Conservation (phyloP, 2,113 vertebrate species). For the Grammomys surdaster region DNA sequence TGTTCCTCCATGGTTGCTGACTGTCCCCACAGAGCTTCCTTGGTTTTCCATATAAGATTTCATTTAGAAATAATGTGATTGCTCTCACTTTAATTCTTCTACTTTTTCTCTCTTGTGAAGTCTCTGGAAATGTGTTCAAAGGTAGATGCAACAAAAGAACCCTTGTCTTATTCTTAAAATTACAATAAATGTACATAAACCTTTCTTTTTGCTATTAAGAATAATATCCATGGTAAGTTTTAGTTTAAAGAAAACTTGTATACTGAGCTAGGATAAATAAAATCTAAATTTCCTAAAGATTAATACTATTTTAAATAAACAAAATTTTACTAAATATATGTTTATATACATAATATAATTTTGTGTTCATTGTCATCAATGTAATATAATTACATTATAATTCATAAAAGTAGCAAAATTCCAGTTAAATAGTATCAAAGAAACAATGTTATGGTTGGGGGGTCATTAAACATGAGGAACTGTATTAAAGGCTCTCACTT, state of each 20-base stretch:
- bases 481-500: neutral
- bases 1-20: neutral
- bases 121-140: neutral
- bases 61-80: constrained; percentile 5
- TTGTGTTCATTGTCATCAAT: neutral
- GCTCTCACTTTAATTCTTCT: neutral
- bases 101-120: neutral
- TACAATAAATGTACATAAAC: neutral
- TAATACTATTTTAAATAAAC: neutral
- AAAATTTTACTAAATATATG: neutral
- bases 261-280: neutral
- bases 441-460: neutral
- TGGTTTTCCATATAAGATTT: neutral
- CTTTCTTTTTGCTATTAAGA: neutral
- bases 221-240: neutral
- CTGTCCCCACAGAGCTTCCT: constrained; percentile 9
- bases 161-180: neutral
- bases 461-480: neutral
- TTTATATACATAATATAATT: neutral
- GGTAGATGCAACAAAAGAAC: neutral
- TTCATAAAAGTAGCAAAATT: neutral
- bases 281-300: neutral
- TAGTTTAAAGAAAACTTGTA: neutral
- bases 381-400: neutral
- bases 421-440: neutral